These are phyloP conservation scores for Lichenostomus cassidix DNA, from an alignment of 2,113 vertebrate genomes.

Conservation along the genomic window DNA sequence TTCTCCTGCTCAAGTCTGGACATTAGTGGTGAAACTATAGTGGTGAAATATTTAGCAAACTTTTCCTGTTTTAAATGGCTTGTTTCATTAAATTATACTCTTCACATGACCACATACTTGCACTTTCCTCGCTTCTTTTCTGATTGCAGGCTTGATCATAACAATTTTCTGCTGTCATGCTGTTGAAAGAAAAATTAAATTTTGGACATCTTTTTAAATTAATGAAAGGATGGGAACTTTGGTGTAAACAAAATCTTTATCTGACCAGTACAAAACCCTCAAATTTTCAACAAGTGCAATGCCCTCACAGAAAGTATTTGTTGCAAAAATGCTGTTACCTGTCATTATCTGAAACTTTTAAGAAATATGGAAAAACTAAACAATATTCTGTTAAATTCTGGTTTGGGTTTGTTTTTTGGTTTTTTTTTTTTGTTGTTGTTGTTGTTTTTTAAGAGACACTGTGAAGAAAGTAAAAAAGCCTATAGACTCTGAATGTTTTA, in stretches of 20 bases:
- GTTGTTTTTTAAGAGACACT: background rate
- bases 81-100: background rate
- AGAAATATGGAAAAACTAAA: background rate
- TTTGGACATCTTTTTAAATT: background rate
- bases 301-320: rapidly evolving
- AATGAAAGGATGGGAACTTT: background rate
- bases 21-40: background rate
- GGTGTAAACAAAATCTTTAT: background rate
- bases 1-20: background rate
- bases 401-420: background rate
- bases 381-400: background rate
- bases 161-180: background rate
- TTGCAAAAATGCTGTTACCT: background rate
- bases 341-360: background rate
- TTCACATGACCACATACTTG: background rate
- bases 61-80: background rate
- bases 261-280: background rate
- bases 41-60: background rate
- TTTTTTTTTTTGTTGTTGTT: background rate
- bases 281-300: background rate
- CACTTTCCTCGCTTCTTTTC: background rate
- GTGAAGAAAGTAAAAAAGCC: background rate
- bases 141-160: background rate
- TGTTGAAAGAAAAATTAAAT: background rate
- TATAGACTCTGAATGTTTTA: background rate